Conservation (phyloP, 2,113 vertebrate species). For the Trogon melanurus region DNA sequence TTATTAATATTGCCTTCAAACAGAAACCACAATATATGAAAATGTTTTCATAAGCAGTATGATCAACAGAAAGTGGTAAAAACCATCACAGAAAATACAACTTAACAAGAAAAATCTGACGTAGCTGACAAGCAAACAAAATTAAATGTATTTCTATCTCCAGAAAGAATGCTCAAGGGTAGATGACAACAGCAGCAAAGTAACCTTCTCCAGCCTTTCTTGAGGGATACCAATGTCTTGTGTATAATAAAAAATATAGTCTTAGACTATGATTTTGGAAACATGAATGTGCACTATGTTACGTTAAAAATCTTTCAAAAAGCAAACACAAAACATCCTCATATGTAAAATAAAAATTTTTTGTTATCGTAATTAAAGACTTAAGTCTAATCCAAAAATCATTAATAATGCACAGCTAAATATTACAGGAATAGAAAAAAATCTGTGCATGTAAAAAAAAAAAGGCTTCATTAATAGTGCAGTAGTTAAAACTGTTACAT, state of each 20-base stretch:
- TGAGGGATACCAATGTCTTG: slow-evolving; percentile 10
- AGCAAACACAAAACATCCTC: not conserved
- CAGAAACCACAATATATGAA: not conserved
- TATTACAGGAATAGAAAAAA: not conserved
- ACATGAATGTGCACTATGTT: not conserved
- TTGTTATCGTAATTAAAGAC: not conserved
- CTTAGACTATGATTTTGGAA: not conserved
- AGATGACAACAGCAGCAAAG: slow-evolving; percentile 14
- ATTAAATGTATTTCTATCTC: not conserved
- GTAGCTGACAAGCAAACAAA: slow-evolving; percentile 18
- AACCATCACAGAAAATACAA: slow-evolving; percentile 33
- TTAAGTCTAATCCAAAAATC: not conserved
- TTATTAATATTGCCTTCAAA: slow-evolving; percentile 19
- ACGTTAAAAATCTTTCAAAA: not conserved
- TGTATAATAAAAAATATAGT: not conserved
- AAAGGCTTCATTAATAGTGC: not conserved
- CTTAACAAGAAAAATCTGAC: not conserved
- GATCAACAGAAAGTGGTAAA: slow-evolving; percentile 40
- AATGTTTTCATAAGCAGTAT: not conserved
- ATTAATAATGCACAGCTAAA: not conserved
- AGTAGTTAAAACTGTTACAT: not conserved
- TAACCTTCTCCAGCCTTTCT: not conserved
- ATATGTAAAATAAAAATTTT: not conserved
- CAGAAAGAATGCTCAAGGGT: not conserved
- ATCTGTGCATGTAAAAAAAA: not conserved